phyloP scores from a whole-genome alignment of 1,140 invertebrate genomes.

The Cepaea nemoralis region DNA sequence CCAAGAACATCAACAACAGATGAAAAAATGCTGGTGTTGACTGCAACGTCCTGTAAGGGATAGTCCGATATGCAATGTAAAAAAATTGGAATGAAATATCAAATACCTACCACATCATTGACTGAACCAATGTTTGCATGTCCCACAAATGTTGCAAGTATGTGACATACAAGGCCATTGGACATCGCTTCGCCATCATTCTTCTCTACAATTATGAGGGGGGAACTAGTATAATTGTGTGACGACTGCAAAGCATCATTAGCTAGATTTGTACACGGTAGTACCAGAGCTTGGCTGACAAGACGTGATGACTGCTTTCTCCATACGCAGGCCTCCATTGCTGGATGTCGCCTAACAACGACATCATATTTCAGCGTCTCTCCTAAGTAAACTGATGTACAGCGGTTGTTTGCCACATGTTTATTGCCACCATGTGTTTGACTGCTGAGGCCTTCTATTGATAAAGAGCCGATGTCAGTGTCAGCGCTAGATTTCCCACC shows the following conservation, averaged over 20 bases:
- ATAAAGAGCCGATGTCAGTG: background rate
- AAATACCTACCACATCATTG: background rate
- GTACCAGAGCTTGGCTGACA: constrained; percentile 2
- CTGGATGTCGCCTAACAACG: background rate
- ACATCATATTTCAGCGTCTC: constrained; percentile 25
- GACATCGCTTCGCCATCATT: background rate
- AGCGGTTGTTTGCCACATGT: background rate
- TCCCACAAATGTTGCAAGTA: constrained; percentile 22
- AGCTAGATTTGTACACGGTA: background rate
- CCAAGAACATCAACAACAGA: too few relatives aligned
- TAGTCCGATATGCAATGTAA: too few relatives aligned
- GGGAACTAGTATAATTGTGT: background rate
- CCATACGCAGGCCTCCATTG: background rate
- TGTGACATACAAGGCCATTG: constrained; percentile 1
- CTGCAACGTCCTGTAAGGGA: too few relatives aligned
- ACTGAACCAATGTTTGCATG: background rate
- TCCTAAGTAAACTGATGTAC: constrained; percentile 16
- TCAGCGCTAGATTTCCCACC: background rate
- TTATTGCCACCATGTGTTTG: background rate
- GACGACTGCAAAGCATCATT: background rate
- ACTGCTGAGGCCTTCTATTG: constrained; percentile 14
- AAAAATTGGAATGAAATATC: too few relatives aligned
- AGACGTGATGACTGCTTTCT: background rate
- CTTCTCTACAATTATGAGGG: background rate
- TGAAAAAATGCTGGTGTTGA: too few relatives aligned